phyloP scores from a whole-genome alignment of 2,797 vertebrate species.

The Sparus aurata region DNA sequence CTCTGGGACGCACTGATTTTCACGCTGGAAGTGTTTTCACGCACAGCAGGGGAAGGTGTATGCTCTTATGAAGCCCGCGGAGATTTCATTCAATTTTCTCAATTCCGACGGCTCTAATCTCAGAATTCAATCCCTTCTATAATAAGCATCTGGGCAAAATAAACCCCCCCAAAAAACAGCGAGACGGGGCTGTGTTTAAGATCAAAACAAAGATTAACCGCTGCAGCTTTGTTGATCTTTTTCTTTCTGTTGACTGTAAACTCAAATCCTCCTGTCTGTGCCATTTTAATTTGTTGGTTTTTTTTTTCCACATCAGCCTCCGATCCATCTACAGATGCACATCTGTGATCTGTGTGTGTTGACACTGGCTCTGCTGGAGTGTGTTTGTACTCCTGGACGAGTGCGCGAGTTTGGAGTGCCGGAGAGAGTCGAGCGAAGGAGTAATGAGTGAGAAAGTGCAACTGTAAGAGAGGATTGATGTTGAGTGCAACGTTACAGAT shows the following conservation, averaged over 20 bases:
- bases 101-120: slow-evolving; percentile 52
- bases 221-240: slow-evolving; percentile 48
- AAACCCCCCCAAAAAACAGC: slow-evolving; percentile 7
- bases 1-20: slow-evolving; percentile 30
- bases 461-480: slow-evolving; percentile 6
- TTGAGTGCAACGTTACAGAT: slow-evolving; percentile 9
- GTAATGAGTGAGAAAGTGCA: slow-evolving; percentile 36
- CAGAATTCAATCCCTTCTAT: slow-evolving; percentile 41
- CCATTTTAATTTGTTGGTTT: slow-evolving; percentile 47
- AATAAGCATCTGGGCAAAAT: slow-evolving; percentile 37
- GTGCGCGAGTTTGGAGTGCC: slow-evolving; percentile 17
- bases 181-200: slow-evolving; percentile 34
- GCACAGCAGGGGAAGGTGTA: slow-evolving; percentile 14
- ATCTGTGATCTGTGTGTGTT: slow-evolving; percentile 47
- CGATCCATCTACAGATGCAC: slow-evolving; percentile 20
- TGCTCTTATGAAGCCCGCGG: slow-evolving; percentile 25
- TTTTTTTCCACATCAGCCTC: slow-evolving; percentile 25
- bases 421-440: slow-evolving; percentile 23
- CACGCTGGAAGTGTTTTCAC: slow-evolving; percentile 26
- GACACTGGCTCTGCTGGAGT: slow-evolving; percentile 46
- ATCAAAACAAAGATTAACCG: slow-evolving; percentile 62
- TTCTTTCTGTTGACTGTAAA: not conserved
- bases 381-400: slow-evolving; percentile 44
- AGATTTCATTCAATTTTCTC: slow-evolving; percentile 66
- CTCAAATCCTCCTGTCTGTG: slow-evolving; percentile 44